A percentile compares a stretch with the other conserved stretches of the same genome.
phyloP scores from a whole-genome alignment of 23 tunicate genomes.

The Botrylloides violaceus region DNA sequence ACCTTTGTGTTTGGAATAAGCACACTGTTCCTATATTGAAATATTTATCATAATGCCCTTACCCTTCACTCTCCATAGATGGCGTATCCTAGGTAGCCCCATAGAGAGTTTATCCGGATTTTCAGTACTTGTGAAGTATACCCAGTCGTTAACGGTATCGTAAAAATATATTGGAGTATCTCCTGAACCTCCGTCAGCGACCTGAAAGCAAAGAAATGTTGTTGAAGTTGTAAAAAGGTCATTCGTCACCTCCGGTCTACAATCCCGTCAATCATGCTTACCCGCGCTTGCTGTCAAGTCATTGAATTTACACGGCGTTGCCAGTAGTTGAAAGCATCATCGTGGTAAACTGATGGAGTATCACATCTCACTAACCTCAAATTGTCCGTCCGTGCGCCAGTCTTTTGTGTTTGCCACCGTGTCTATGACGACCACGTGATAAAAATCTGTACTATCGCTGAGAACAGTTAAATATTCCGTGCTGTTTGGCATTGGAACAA shows the following conservation, averaged over 20 bases:
- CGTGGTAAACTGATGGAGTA: background rate
- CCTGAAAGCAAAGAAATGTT: conserved; percentile 24
- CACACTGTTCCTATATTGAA: too few species aligned
- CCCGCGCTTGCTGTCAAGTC: too few species aligned
- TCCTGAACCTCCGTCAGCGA: conserved; percentile 54
- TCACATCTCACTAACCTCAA: conserved; percentile 39
- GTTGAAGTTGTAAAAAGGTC: too few species aligned
- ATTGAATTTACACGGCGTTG: too few species aligned
- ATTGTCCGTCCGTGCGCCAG: conserved; percentile 53
- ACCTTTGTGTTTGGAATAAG: too few species aligned
- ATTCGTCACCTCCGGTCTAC: too few species aligned
- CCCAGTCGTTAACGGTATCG: conserved; percentile 44
- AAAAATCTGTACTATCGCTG: conserved; percentile 37
- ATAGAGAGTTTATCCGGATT: background rate
- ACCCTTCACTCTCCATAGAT: conserved; percentile 89
- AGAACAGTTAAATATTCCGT: conserved; percentile 48
- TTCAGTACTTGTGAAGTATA: conserved; percentile 81
- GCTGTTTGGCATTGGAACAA: conserved; percentile 23
- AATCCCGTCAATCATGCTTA: too few species aligned
- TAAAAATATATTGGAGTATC: conserved; percentile 38
- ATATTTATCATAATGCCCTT: too few species aligned
- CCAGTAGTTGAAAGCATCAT: background rate
- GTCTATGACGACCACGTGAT: conserved; percentile 20
- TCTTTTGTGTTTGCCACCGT: conserved; percentile 9
- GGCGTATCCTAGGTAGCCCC: conserved; percentile 77